Evolutionary conservation across 2,797 vertebrate species (phyloP).

Genomic region (Dicrostonyx torquatus): DNA sequence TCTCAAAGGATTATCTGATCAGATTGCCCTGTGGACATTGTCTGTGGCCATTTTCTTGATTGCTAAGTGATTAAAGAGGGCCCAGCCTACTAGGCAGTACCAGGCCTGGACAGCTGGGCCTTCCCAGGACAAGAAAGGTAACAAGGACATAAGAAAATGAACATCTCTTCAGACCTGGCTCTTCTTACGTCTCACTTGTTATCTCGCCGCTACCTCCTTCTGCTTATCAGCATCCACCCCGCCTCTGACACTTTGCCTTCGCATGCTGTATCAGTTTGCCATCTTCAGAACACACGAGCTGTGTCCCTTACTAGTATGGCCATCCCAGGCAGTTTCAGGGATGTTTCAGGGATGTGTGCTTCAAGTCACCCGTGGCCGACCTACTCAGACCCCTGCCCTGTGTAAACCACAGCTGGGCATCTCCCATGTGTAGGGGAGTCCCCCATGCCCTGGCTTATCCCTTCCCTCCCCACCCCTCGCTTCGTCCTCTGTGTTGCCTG

Average conservation of each 20-base stretch:
- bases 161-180: neutral
- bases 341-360: neutral
- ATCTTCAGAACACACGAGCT: neutral
- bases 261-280: neutral
- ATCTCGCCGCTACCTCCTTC: neutral
- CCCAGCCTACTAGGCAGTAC: neutral
- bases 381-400: neutral
- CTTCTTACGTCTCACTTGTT: no score
- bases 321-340: neutral
- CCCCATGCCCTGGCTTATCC: neutral
- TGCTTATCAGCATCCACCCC: neutral
- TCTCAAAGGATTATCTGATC: neutral
- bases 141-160: neutral
- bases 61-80: neutral
- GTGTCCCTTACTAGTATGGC: neutral
- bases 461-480: neutral
- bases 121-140: neutral
- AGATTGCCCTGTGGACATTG: neutral
- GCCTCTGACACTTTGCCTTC: neutral
- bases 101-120: neutral
- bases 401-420: neutral
- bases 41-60: neutral
- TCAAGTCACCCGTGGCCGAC: neutral
- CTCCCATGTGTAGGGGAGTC: neutral
- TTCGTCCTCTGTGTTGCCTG: neutral